These are phyloP conservation scores for Tarsius wallacei DNA, from an alignment of 2,797 vertebrate genomes.

Conservation along the genomic window DNA sequence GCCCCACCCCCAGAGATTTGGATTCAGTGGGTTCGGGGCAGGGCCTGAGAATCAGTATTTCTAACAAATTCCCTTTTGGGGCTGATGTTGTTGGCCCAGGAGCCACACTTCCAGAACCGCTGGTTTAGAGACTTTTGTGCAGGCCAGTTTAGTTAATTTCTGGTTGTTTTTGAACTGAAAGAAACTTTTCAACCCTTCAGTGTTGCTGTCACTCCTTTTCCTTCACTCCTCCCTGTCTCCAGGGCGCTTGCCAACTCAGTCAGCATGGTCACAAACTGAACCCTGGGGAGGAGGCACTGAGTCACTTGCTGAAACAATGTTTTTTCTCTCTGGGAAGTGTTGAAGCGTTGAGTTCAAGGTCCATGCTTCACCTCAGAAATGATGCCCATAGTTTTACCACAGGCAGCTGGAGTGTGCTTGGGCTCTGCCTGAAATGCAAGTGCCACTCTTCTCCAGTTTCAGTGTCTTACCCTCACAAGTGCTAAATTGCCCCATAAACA, in stretches of 20 bases:
- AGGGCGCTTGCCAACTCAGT: not conserved
- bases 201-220: not conserved
- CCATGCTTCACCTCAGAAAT: not conserved
- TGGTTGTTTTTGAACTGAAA: not conserved
- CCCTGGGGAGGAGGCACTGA: not conserved
- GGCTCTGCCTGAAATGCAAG: constrained; percentile 83
- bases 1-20: not conserved
- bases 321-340: not conserved
- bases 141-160: not conserved
- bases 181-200: not conserved
- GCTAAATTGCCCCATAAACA: constrained; percentile 91
- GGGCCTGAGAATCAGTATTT: not conserved
- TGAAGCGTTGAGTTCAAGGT: not conserved
- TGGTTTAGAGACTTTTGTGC: not conserved
- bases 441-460: constrained; percentile 79
- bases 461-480: constrained; percentile 87
- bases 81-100: not conserved
- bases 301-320: not conserved
- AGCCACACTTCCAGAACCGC: not conserved
- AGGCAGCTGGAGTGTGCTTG: constrained; percentile 13
- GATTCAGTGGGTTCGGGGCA: not conserved
- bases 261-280: not conserved
- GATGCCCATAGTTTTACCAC: not conserved
- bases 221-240: not conserved
- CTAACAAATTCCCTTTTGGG: not conserved